Percentiles rank a stretch among this genome's conserved stretches.
Evolutionary conservation across 2,888 invertebrate species (phyloP).

Genomic region (Actias luna): DNA sequence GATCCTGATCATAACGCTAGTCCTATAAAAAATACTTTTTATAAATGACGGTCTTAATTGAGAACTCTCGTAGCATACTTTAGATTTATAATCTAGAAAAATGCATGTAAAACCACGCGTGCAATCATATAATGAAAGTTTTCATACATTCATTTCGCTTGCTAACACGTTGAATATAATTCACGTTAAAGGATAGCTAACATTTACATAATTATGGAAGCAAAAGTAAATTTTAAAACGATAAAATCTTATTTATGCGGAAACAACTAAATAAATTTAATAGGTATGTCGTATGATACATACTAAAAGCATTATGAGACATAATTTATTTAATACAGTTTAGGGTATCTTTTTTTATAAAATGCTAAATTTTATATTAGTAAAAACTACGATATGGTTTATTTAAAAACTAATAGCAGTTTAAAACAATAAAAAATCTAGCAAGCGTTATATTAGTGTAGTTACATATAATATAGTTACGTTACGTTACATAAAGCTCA

Average conservation of each 20-base stretch:
- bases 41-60: not conserved
- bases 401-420: too few relatives aligned
- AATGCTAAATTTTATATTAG: too few relatives aligned
- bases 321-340: not conserved
- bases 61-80: constrained; percentile 23
- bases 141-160: constrained; percentile 55
- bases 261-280: not conserved
- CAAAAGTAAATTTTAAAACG: constrained; percentile 73
- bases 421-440: too few relatives aligned
- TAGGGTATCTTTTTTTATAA: not conserved
- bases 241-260: constrained; percentile 71
- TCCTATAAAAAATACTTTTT: not conserved
- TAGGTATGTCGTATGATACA: not conserved
- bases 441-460: too few relatives aligned
- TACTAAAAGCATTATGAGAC: not conserved
- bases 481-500: too few relatives aligned
- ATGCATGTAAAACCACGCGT: constrained; percentile 54
- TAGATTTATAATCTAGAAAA: constrained; percentile 57
- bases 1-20: too few relatives aligned
- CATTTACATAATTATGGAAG: constrained; percentile 74
- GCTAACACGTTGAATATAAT: constrained; percentile 69
- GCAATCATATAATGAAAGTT: constrained; percentile 64
- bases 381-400: too few relatives aligned
- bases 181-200: constrained; percentile 66
- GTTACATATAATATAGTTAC: too few relatives aligned